Evolutionary conservation across 2,113 vertebrate species (phyloP).

Genomic region (Anolis sagrei): DNA sequence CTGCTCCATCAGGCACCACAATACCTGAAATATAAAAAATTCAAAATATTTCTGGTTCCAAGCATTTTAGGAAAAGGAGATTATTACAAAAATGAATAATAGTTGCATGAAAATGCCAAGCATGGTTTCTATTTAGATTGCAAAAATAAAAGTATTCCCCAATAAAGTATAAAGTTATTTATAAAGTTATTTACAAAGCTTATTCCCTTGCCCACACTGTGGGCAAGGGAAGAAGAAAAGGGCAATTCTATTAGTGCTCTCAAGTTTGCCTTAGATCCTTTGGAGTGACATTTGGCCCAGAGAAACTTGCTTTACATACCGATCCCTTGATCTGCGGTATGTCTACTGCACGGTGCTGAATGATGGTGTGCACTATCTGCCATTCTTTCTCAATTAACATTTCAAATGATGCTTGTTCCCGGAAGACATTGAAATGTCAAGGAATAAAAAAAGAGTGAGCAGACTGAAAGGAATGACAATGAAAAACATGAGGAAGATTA

Average conservation of each 20-base stretch:
- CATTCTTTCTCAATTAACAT: slow-evolving; percentile 19
- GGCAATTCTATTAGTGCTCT: background rate
- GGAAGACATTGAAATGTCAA: slow-evolving; percentile 20
- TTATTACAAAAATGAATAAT: no score
- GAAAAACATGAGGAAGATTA: background rate
- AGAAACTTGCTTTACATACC: background rate
- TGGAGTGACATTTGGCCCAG: slow-evolving; percentile 10
- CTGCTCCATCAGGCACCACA: no score
- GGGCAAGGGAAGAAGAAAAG: background rate
- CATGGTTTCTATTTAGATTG: background rate
- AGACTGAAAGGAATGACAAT: background rate
- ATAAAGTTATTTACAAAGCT: background rate
- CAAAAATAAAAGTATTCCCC: background rate
- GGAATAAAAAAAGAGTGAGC: slow-evolving; percentile 20
- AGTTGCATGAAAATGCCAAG: background rate
- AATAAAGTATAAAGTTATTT: slow-evolving; percentile 6
- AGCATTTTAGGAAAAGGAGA: no score
- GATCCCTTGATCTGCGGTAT: slow-evolving; percentile 16
- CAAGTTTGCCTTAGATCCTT: background rate
- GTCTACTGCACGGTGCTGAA: slow-evolving; percentile 1
- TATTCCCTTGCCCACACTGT: background rate
- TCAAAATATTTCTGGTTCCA: no score
- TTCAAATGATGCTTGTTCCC: slow-evolving; percentile 11
- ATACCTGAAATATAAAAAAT: no score
- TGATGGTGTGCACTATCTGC: background rate